Evolutionary conservation across 2,888 invertebrate species (phyloP), one percentile per base, ranked within the genome.

Genomic region (Aphodius granarius): DNA sequence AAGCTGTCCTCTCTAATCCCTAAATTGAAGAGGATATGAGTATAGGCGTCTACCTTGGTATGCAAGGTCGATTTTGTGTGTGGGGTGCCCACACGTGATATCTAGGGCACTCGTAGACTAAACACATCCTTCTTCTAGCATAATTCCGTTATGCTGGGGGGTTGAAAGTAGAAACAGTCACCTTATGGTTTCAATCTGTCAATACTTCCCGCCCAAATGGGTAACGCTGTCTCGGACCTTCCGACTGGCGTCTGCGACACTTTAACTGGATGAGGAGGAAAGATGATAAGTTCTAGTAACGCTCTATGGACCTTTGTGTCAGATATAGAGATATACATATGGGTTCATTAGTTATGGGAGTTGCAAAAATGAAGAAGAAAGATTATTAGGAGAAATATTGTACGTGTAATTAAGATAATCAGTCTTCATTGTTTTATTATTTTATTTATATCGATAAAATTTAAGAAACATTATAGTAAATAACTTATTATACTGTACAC

Each of bases 151-250:
- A 75, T 81, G n/a, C 81, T 79, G 79, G 68, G 20, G 68, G 68
- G 68, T 68, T 78, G 81, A 83, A 84, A 82, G 83, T 81, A 82
- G 81, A 83, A 83, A 83, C 82, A 83, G 80, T 82, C 80, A 85
- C 84, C 86, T 83, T 84, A 86, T 86, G 86, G 85, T 86, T 86
- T 85, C 86, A 86, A 86, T 86, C 86, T 86, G 86, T 87, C 87
- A 87, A 84, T 86, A 84, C 82, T 82, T 81, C 78, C 83, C 84
- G 83, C 85, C 84, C 83, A 68, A 20, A 9, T 22, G 21, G 22
- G 22, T 20, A 5, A 43, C 43, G 6, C 43, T 43, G 43, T 43
- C 43, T 43, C 43, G 43, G 43, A 43, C 43, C 43, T 43, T 43
- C 43, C 43, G 43, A 43, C 43, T 43, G 43, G 43, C 43, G 43